phyloP scores from a whole-genome alignment of 2,888 invertebrate genomes.

The Ptychoptera albimana region DNA sequence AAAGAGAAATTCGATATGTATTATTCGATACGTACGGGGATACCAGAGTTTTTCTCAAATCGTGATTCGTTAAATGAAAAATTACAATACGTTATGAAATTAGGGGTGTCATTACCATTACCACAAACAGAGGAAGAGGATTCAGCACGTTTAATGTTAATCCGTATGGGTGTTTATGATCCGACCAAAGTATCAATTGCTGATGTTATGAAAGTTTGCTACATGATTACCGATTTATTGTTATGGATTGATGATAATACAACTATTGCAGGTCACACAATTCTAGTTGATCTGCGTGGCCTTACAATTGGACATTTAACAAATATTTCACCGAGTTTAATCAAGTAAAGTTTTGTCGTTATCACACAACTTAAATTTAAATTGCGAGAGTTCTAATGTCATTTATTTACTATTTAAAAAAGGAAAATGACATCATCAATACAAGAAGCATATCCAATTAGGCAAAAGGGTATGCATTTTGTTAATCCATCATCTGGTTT shows the following conservation, averaged over 20 bases:
- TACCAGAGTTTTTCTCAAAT: constrained; percentile 35
- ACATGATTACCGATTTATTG: constrained; percentile 27
- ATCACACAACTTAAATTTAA: too few relatives aligned
- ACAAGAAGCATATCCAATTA: constrained; percentile 40
- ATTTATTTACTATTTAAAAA: constrained; percentile 1
- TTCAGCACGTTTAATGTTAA: constrained; percentile 26
- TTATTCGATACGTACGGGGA: constrained; percentile 35
- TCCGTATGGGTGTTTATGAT: constrained; percentile 30
- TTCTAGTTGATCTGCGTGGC: constrained; percentile 35
- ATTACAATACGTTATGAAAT: constrained; percentile 12
- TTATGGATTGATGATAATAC: constrained; percentile 37
- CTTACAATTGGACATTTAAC: constrained; percentile 34
- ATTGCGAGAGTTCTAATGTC: too few relatives aligned
- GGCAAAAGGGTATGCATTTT: constrained; percentile 41
- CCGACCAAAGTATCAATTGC: constrained; percentile 24
- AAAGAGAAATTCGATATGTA: constrained; percentile 45
- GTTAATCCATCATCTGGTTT: constrained; percentile 39
- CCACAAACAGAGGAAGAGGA: constrained; percentile 24
- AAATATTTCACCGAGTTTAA: constrained; percentile 34
- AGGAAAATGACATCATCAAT: constrained; percentile 10
- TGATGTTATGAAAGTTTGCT: constrained; percentile 20
- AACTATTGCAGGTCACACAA: constrained; percentile 30
- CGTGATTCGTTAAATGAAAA: constrained; percentile 25
- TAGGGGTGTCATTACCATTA: constrained; percentile 29
- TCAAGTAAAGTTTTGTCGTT: constrained; percentile 29